These are phyloP conservation scores for Deladenus siricidicola DNA, from an alignment of 2,888 invertebrate genomes.

Conservation along the genomic window DNA sequence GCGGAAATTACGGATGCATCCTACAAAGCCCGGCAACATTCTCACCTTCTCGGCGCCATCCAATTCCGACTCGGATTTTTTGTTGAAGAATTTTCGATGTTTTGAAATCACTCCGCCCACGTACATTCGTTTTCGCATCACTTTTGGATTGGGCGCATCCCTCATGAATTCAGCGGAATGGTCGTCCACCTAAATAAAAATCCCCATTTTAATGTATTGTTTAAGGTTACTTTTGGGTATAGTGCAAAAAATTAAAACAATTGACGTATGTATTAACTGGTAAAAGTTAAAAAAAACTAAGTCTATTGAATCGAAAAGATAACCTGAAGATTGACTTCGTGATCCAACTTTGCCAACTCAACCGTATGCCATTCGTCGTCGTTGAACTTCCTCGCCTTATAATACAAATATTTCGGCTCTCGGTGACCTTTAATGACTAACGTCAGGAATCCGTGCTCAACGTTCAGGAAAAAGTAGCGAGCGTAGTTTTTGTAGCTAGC, in stretches of 20 bases:
- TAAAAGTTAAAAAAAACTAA: too few species aligned
- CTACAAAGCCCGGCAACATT: conserved; percentile 35
- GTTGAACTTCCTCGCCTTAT: conserved; percentile 31
- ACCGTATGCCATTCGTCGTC: conserved; percentile 50
- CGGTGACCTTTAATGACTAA: conserved; percentile 44
- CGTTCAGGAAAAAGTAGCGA: conserved; percentile 42
- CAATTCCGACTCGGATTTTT: neutral
- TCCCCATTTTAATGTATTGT: too few species aligned
- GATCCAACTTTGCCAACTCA: conserved; percentile 30
- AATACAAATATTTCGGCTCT: conserved; percentile 33
- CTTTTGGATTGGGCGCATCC: conserved; percentile 48
- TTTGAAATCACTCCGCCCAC: conserved; percentile 50
- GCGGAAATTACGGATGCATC: conserved; percentile 43
- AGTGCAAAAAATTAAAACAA: too few species aligned
- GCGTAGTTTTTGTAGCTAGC: conserved; percentile 46
- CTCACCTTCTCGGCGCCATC: neutral
- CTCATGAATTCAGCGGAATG: conserved; percentile 29
- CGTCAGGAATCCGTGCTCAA: conserved; percentile 43
- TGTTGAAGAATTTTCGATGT: conserved; percentile 37
- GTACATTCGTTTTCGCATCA: conserved; percentile 46
- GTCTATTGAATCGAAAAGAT: neutral
- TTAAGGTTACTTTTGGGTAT: too few species aligned
- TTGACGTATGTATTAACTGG: too few species aligned
- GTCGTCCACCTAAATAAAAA: conserved; percentile 40
- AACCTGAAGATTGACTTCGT: conserved; percentile 24